Evolutionary conservation across 1,140 invertebrate species (phyloP).

Genomic region (Ladona fulva): DNA sequence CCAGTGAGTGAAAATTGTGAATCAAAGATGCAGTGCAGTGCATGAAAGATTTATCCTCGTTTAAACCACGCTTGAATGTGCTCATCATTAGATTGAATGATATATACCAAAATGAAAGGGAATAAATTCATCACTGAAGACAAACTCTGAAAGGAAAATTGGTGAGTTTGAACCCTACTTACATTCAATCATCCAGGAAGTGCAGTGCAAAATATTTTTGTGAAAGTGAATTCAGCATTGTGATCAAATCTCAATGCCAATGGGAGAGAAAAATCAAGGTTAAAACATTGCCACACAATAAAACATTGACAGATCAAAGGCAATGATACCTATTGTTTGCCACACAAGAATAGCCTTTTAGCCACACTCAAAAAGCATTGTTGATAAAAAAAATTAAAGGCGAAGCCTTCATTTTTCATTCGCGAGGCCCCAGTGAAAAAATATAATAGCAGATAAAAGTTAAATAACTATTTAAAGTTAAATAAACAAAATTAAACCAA

Average conservation of each 20-base stretch:
- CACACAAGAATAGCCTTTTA: neutral
- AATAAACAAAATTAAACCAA: too few relatives aligned
- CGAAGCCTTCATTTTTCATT: neutral
- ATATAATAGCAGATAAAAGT: too few relatives aligned
- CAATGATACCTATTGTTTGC: neutral
- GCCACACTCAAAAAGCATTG: neutral
- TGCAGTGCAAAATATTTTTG: neutral
- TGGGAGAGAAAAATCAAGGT: conserved; percentile 4
- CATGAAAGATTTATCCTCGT: neutral
- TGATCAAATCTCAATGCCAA: neutral
- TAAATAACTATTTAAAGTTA: too few relatives aligned
- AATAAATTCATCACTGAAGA: too few relatives aligned
- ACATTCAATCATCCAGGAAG: conserved; percentile 4
- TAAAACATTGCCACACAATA: neutral
- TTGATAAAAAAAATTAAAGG: neutral
- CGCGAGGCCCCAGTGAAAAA: too few relatives aligned
- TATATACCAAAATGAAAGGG: neutral
- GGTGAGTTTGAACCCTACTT: conserved; percentile 1
- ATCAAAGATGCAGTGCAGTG: neutral
- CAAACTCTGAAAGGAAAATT: neutral
- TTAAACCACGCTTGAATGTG: neutral
- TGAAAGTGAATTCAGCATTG: neutral
- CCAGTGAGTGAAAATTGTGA: neutral
- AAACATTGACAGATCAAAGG: neutral
- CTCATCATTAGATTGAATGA: neutral